Evolutionary conservation across 2,888 invertebrate species (phyloP).

Genomic region (Drosophila parthenogenetica): DNA sequence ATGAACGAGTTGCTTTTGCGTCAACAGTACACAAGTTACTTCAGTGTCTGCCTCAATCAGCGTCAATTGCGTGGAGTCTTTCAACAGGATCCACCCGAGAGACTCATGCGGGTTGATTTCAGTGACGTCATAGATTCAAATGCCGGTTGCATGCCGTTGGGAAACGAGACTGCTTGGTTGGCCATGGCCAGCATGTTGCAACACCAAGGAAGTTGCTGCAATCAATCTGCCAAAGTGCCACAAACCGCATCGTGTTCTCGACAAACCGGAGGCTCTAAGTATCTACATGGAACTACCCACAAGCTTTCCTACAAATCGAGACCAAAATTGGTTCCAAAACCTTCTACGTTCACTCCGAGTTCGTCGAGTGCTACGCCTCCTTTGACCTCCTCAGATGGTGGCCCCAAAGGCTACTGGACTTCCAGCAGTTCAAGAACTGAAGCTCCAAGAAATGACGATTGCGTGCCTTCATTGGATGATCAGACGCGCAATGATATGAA

Average conservation of each 20-base stretch:
- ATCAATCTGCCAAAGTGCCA: neutral
- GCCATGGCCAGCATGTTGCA: conserved; percentile 25
- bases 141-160: neutral
- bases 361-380: neutral
- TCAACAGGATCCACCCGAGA: conserved; percentile 49
- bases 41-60: conserved; percentile 71
- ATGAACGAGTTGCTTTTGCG: conserved; percentile 70
- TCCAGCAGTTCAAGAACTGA: neutral
- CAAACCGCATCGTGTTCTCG: conserved; percentile 6
- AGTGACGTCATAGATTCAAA: neutral
- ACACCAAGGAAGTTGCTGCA: conserved; percentile 12
- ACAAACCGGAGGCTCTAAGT: conserved; percentile 20
- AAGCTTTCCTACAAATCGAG: conserved; percentile 21
- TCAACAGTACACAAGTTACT: conserved; percentile 74
- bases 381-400: neutral
- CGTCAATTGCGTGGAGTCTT: conserved; percentile 71
- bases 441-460: neutral
- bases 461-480: conserved; percentile 2
- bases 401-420: neutral
- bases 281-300: neutral
- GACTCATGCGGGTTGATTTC: conserved; percentile 63
- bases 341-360: neutral
- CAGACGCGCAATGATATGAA: conserved; percentile 31
- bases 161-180: conserved; percentile 5
- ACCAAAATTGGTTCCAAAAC: conserved; percentile 39